Evolutionary conservation across 1,140 invertebrate species (phyloP).

Genomic region (Megathymus violae): DNA sequence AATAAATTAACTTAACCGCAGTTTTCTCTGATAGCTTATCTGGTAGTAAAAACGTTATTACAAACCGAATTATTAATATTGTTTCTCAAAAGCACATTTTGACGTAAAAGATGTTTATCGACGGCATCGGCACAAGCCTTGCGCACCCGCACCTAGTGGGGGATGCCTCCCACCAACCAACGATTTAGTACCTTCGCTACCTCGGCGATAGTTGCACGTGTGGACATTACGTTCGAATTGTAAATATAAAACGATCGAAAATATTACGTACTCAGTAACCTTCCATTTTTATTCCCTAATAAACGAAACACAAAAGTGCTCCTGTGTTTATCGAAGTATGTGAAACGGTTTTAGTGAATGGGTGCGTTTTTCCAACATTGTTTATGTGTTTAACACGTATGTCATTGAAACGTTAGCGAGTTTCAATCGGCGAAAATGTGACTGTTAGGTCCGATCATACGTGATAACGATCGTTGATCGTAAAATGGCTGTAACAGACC

Average conservation of each 20-base stretch:
- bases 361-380: constrained; percentile 42
- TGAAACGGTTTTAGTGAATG: constrained; percentile 36
- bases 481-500: constrained; percentile 65
- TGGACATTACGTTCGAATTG: constrained; percentile 38
- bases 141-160: constrained; percentile 61
- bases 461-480: constrained; percentile 50
- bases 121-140: constrained; percentile 33
- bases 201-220: constrained; percentile 49
- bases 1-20: too few species aligned
- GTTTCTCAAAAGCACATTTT: too few species aligned
- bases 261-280: constrained; percentile 39
- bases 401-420: constrained; percentile 55
- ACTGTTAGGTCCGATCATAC: constrained; percentile 59
- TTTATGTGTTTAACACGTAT: constrained; percentile 44
- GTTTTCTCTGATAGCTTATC: too few species aligned
- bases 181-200: constrained; percentile 63
- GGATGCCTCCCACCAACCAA: constrained; percentile 51
- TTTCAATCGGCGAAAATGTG: constrained; percentile 74
- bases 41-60: too few species aligned
- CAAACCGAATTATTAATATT: too few species aligned
- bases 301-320: constrained; percentile 1
- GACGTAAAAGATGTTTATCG: too few species aligned
- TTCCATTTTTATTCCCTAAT: not conserved
- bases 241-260: constrained; percentile 50
- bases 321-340: constrained; percentile 9